These are phyloP conservation scores for Daphoenositta chrysoptera DNA, from an alignment of 2,113 vertebrate genomes.

Conservation along the genomic window DNA sequence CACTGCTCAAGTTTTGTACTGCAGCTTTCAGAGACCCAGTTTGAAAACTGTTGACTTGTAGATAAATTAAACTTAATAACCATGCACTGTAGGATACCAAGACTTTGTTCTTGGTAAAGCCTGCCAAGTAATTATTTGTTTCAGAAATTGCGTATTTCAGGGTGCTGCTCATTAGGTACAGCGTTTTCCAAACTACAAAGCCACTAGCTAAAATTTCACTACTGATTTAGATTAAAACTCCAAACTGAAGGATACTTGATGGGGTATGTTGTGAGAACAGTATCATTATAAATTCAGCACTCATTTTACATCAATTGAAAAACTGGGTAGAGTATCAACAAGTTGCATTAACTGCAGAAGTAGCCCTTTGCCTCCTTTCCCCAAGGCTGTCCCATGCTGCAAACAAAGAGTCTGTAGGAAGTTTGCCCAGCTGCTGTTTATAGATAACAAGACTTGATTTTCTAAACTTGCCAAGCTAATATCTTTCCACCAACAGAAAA, in stretches of 20 bases:
- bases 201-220: not conserved
- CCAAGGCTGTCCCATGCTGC: not conserved
- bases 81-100: not conserved
- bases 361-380: not conserved
- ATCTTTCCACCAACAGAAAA: not conserved
- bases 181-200: not conserved
- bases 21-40: not conserved
- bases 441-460: slow-evolving; percentile 3
- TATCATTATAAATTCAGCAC: not conserved
- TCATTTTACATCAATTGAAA: not conserved
- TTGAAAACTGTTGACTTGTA: not conserved
- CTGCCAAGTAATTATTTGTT: not conserved
- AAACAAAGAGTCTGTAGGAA: not conserved
- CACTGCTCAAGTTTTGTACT: not conserved
- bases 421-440: not conserved
- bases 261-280: not conserved
- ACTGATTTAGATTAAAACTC: not conserved
- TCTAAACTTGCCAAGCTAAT: not conserved
- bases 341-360: not conserved
- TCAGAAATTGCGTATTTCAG: not conserved
- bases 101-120: not conserved
- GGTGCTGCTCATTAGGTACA: not conserved
- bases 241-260: not conserved
- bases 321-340: not conserved
- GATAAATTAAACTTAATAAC: not conserved